Evolutionary conservation across 1,140 invertebrate species (phyloP).

Genomic region (Drosophila nannoptera): DNA sequence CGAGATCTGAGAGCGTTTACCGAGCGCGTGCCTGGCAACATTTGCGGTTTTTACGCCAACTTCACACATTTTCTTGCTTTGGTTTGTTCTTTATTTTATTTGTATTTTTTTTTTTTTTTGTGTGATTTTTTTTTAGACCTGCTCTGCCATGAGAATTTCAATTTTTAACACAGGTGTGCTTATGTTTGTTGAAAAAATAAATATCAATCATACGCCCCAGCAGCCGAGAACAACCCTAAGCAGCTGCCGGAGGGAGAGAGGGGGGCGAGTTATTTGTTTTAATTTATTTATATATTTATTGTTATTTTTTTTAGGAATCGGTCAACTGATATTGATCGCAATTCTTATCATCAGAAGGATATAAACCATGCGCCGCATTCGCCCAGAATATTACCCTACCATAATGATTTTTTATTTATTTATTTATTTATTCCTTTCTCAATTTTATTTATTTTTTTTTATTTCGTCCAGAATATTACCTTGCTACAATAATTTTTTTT

Average conservation of each 20-base stretch:
- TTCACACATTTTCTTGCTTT: slow-evolving; percentile 74
- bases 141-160: slow-evolving; percentile 69
- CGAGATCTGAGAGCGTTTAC: slow-evolving; percentile 53
- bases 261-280: slow-evolving; percentile 13
- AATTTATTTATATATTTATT: background rate
- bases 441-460: too few species aligned
- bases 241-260: slow-evolving; percentile 11
- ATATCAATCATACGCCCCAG: slow-evolving; percentile 75
- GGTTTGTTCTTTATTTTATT: slow-evolving; percentile 41
- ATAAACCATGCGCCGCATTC: too few species aligned
- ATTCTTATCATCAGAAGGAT: too few species aligned
- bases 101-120: slow-evolving; percentile 24
- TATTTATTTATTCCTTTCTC: too few species aligned
- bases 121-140: slow-evolving; percentile 53
- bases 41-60: slow-evolving; percentile 75
- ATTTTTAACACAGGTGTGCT: slow-evolving; percentile 73
- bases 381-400: too few species aligned
- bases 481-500: too few species aligned
- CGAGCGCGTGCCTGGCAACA: slow-evolving; percentile 72
- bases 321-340: too few species aligned
- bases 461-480: too few species aligned
- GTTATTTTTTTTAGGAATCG: too few species aligned
- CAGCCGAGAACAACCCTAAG: slow-evolving; percentile 26
- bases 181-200: slow-evolving; percentile 75
- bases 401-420: too few species aligned